These are phyloP conservation scores for Eupsittula cactorum DNA, from an alignment of 2,113 vertebrate species.

Conservation along the genomic window DNA sequence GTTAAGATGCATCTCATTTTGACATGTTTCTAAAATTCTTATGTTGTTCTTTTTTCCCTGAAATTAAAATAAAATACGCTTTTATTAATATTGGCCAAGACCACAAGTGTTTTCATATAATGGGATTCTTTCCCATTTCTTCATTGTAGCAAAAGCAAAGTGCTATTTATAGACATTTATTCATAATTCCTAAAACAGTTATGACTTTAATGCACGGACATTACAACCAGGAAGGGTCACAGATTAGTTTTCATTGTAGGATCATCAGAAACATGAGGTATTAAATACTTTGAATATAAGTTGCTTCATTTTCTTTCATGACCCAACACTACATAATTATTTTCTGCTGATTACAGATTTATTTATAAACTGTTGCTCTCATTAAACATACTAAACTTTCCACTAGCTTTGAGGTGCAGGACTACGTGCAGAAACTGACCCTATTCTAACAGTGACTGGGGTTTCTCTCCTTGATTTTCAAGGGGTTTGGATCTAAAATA, in stretches of 20 bases:
- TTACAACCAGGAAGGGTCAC: not conserved
- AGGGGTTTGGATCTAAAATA: not conserved
- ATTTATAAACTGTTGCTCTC: not conserved
- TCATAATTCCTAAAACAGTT: not conserved
- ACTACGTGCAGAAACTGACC: not conserved
- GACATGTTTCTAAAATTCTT: not conserved
- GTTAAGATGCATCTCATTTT: not conserved
- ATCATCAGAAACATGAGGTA: not conserved
- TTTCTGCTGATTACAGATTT: not conserved
- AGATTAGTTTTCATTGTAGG: not conserved
- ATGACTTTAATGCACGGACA: not conserved
- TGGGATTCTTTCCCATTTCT: not conserved
- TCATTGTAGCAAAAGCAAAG: not conserved
- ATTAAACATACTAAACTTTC: not conserved
- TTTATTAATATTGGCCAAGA: not conserved
- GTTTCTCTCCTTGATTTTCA: not conserved
- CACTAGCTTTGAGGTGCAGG: not conserved
- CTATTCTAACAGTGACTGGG: not conserved
- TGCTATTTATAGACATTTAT: not conserved
- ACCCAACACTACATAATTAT: not conserved
- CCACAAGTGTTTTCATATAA: not conserved
- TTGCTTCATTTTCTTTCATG: not conserved
- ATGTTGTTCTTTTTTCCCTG: not conserved
- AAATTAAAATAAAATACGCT: not conserved
- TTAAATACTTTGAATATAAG: not conserved